Evolutionary conservation across 2,888 invertebrate species (phyloP).

Genomic region (Ophioninae sp.): DNA sequence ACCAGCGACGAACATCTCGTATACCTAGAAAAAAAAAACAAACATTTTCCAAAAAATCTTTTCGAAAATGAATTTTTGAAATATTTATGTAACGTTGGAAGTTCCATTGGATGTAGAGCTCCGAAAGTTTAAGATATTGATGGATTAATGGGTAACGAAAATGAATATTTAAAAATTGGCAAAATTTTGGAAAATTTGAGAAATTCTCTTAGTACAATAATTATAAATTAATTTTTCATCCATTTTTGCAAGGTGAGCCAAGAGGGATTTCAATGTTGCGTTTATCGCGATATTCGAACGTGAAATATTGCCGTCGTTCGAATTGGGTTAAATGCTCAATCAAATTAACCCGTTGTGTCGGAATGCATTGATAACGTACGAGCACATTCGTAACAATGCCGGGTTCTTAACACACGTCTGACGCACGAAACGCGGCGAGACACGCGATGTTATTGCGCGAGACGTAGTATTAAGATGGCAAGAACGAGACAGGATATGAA

Average conservation of each 20-base stretch:
- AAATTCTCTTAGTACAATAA: no score
- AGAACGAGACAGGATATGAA: slow-evolving; percentile 42
- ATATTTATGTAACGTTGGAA: background rate
- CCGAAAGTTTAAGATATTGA: background rate
- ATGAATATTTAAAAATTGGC: no score
- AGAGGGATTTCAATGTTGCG: background rate
- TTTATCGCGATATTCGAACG: background rate
- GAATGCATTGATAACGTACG: background rate
- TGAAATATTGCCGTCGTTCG: background rate
- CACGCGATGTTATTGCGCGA: slow-evolving; percentile 22
- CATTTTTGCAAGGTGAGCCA: background rate
- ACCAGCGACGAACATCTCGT: slow-evolving; percentile 95
- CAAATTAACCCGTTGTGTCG: background rate
- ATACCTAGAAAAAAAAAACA: slow-evolving; percentile 85
- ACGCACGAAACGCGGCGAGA: slow-evolving; percentile 19
- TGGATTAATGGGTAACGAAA: no score
- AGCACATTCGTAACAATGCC: background rate
- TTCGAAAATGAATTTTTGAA: background rate
- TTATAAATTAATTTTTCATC: background rate
- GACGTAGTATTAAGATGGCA: slow-evolving; percentile 41
- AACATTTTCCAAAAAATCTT: background rate
- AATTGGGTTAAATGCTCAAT: background rate
- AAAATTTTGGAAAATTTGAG: no score
- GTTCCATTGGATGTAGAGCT: background rate
- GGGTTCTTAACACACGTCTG: slow-evolving; percentile 9